Conservation (phyloP, 2,888 invertebrate genomes). For the Melanargia galathea region DNA sequence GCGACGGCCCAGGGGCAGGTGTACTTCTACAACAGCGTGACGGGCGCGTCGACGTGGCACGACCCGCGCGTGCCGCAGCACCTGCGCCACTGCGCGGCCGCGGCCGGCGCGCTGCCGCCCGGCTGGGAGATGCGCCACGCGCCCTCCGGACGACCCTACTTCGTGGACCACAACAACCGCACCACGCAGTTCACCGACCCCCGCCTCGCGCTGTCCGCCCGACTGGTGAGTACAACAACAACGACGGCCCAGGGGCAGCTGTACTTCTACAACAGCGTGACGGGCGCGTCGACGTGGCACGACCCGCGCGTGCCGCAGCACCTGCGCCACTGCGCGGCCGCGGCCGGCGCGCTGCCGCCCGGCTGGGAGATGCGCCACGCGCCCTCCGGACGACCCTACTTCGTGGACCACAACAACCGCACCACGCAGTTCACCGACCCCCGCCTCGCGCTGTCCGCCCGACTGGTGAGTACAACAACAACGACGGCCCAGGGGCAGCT, state of each 20-base stretch:
- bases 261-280: conserved; percentile 96
- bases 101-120: conserved; percentile 93
- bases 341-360: conserved; percentile 93
- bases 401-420: conserved; percentile 96
- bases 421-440: conserved; percentile 99
- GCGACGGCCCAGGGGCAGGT: conserved; percentile 98
- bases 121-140: conserved; percentile 98
- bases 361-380: conserved; percentile 98
- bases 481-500: conserved; percentile 98
- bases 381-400: conserved; percentile 93
- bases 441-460: conserved; percentile 83
- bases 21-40: conserved; percentile 96
- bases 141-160: conserved; percentile 93
- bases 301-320: conserved; percentile 97
- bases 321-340: conserved; percentile 84
- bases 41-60: conserved; percentile 98
- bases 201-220: conserved; percentile 83
- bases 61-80: conserved; percentile 97
- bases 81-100: conserved; percentile 84
- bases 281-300: conserved; percentile 98
- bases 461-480: no score
- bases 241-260: conserved; percentile 98
- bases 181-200: conserved; percentile 99
- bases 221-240: no score
- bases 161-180: conserved; percentile 96